Conservation (phyloP, 92 coral and sea anemone genomes). For the Muricea muricata region DNA sequence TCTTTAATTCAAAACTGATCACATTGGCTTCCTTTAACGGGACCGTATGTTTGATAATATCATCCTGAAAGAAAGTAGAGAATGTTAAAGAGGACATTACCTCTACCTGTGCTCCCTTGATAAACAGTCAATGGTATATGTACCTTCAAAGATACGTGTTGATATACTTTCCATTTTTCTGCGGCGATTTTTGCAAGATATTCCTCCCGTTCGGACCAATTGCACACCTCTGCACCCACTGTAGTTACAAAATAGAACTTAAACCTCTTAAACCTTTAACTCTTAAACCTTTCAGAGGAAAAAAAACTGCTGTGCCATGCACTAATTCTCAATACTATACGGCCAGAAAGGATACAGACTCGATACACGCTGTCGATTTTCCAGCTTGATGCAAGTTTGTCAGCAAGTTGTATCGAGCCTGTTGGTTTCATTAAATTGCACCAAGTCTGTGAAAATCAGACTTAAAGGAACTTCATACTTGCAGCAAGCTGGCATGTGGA, state of each 20-base stretch:
- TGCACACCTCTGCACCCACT: constrained; percentile 72
- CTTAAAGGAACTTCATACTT: too few species aligned
- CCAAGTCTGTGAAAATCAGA: too few species aligned
- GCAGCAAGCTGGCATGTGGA: too few species aligned
- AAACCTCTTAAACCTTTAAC: too few species aligned
- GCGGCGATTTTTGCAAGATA: constrained; percentile 75
- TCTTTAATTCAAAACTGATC: constrained; percentile 89
- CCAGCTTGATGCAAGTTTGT: too few species aligned
- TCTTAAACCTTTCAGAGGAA: too few species aligned
- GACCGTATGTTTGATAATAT: constrained; percentile 86
- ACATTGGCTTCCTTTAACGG: constrained; percentile 95
- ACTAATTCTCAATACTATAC: too few species aligned
- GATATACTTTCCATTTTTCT: constrained; percentile 83
- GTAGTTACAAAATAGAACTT: background rate
- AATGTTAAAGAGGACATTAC: background rate
- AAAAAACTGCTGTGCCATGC: too few species aligned
- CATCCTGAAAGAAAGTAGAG: constrained; percentile 68
- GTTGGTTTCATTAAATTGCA: too few species aligned
- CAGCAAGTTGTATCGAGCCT: too few species aligned
- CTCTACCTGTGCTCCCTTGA: background rate
- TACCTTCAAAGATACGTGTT: constrained; percentile 81
- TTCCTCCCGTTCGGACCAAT: constrained; percentile 87
- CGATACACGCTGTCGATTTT: too few species aligned
- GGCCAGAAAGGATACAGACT: too few species aligned
- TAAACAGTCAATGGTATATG: background rate